Base-by-base conservation (phyloP, 2,888 invertebrate species). In the Drosophila tanythrix region DNA sequence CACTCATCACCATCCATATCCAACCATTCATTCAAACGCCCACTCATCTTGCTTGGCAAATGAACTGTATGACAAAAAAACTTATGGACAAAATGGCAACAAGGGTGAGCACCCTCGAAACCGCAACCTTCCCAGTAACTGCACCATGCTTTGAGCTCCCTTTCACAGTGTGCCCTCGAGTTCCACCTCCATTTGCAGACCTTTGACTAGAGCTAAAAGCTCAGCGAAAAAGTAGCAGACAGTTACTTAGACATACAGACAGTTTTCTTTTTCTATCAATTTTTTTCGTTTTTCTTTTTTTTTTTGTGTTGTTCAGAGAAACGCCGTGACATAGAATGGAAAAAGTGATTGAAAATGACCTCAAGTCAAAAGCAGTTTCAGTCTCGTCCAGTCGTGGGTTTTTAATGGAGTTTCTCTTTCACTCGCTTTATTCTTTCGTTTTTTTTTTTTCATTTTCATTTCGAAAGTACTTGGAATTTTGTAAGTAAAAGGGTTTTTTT, bases 321-420 rank as follows among this genome's bases (percentile, higher is more conserved):
- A 53, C 60, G 74, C 62, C 61, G 73, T 81, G 80, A 76, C 74
- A 72, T 62, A 83, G 83, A 85, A 84, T 87, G 85, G 74, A 78
- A 86, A 85, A 85, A 84, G 74, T 88, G 87, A 87, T 87, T 87
- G 88, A 88, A 88, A 87, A 87, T 88, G 87, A 87, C 85, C 88
- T 85, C 83, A 87, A 88, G 88, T 88, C 88, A 88, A 78, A 76
- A 83, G 81, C 88, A 83, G 85, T 79, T 83, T 59, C 71, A 65
- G 74, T 71, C 78, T 70, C 73, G 60, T 46, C 55, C 66, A 70
- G 69, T 59, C 67, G 71, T 48, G 71, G 75, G 80, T 74, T 84
- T 86, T 83, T 82, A 84, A 84, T 83, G 74, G 82, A 82, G 83
- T 79, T 79, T 70, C n/a, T 29, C 31, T 31, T 36, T 25, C 18